Evolutionary conservation across 2,113 vertebrate genomes (phyloP), one percentile per base, ranked within the genome.

Genomic region (Forbesichthys papilliferus): DNA sequence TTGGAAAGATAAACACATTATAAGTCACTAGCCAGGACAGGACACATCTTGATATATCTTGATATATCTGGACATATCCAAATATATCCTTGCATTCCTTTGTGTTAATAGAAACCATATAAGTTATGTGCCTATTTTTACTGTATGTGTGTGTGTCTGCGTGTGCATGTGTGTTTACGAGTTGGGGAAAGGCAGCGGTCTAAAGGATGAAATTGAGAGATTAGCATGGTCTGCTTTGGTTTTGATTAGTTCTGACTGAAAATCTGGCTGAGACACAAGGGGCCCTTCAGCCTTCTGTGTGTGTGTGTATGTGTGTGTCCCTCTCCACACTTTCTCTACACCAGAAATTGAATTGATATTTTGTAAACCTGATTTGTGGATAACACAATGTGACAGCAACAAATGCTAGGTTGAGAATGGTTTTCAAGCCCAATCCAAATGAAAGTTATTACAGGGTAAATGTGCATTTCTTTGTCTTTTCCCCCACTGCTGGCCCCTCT

Each of bases 311-410:
- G 57, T 68, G 55, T 69, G 69, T 80, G 48, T 61, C 59, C 58
- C 10, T 61, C 10, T 42, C 11, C n/a, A 20, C 55, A 8, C 1
- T 57, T n/a, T 20, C 33, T 88, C 84, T 77, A 92, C 90, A 88
- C 93, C 94, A 95, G 96, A 95, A 98, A 99, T 95, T 95, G 96
- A 98, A 99, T 98, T 98, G 97, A 99, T 98, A 98, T 98, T 98
- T 98, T 97, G 96, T 96, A 98, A 96, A 96, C 93, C 96, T 98
- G 96, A 99, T 98, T 99, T 98, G 95, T 87, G 94, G 94, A 95
- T 99, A 99, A 99, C 96, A 93, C 90, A 94, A 97, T 97, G 96
- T 98, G 98, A 98, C 98, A 98, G 98, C 95, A 95, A 99, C 97
- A 99, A 98, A 98, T 95, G 95, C 92, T 92, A 93, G 91, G 90